Base-by-base conservation (phyloP, 2,113 vertebrate species). In the Macrotis lagotis region DNA sequence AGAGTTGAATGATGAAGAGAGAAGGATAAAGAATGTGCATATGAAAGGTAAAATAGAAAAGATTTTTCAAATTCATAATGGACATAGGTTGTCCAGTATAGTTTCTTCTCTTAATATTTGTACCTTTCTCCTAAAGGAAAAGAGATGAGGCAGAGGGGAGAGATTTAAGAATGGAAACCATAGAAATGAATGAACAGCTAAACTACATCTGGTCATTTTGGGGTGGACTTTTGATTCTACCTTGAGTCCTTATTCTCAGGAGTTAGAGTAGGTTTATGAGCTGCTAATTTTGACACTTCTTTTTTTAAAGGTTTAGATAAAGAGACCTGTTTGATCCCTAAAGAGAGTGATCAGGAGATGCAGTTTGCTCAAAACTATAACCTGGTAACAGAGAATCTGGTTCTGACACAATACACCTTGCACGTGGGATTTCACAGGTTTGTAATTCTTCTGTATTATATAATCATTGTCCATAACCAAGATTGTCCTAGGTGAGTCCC, bases 371-470 rank as follows among this genome's bases (percentile, higher is more conserved):
- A 99, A 97, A 99, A 98, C 94, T 99, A 99, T 98, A 99, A 99
- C 95, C 98, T 99, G 89, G 99, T 99, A 93, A 99, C 99, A 0
- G 99, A 99, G 98, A 99, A 99, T 98, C 99, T 99, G 97, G 99
- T 99, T 92, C 98, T 99, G 95, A 99, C 99, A 0, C 99, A 99
- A 51, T 99, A 99, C 37, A 99, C 99, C n/a, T 97, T 99, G 52
- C 98, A 99, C 96, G 96, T 99, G 51, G 99, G 99, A 59, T 99
- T 99, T 97, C 99, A 99, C 98, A 99, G 99, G 99, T 83, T 44
- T 44, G 19, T 99, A 98, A 93, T 25, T 89, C 88, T 37, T 93
- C 91, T 50, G n/a, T 74, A 92, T 25, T 52, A 2, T 89, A 94
- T 51, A 25, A 3, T 93, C 92, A 89, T 19, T 91, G 8, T 92